Base-by-base conservation (phyloP, 2,888 invertebrate species). In the Eudasyphora cyanicolor region DNA sequence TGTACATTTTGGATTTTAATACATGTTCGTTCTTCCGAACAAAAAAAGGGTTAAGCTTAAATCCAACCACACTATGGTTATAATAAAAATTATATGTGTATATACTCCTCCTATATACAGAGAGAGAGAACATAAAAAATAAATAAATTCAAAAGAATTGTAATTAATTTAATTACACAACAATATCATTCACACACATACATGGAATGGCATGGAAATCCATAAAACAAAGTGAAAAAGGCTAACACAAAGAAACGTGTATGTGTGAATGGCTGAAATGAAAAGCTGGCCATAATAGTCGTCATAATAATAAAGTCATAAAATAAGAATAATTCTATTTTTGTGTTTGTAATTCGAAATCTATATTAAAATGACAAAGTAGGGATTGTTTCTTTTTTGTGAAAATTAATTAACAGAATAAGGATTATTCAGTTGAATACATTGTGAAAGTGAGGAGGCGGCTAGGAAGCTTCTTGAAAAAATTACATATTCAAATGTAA, bases 111-210 rank as follows among this genome's bases (percentile, higher is more conserved):
- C n/a, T n/a, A n/a, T n/a, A n/a, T n/a, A n/a, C n/a, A n/a, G n/a
- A 29, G 14, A 27, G 5, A 60, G 45, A 17, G 14, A 67, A 19
- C 67, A 67, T 67, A 67, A 57, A 76, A 74, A 42, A 62, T 45
- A 32, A 32, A 71, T 57, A 32, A 77, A 77, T 77, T 70, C 70
- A 77, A 77, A 77, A 70, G 77, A 70, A 77, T 70, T 77, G 60
- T 70, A 77, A 77, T 77, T 77, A 77, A 77, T 70, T 78, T 78
- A 78, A 78, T 78, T 78, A 71, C 35, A 78, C 49, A 78, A 78
- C 62, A 78, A 71, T 71, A 71, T 49, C 49, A 78, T 17, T 35
- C 49, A 71, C 19, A 35, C 51, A 54, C 21, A 51, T 7, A 32
- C 62, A 32, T 3, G n/a, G 45, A 19, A 64, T 27, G 1, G 21